Conservation (phyloP, 2,888 invertebrate species). For the Pollenia amentaria region DNA sequence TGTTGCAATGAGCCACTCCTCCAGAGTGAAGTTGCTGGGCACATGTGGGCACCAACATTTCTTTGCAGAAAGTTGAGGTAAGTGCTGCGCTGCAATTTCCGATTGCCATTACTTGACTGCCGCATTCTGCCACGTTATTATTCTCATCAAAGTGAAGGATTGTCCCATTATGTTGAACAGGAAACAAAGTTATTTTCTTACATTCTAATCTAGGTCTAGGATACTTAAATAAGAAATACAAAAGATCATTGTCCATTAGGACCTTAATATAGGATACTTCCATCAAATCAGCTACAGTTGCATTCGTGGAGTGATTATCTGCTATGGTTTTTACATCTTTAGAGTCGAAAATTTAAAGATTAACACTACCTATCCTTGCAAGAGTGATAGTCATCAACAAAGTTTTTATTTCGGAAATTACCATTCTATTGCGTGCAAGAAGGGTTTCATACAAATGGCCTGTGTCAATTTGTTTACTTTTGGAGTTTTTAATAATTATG, state of each 20-base stretch:
- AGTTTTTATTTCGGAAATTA: too few relatives aligned
- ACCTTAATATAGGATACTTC: too few relatives aligned
- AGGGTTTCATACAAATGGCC: too few relatives aligned
- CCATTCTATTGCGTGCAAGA: too few relatives aligned
- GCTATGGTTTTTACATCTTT: slow-evolving; percentile 62
- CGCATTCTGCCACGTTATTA: slow-evolving; percentile 67
- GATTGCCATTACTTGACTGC: slow-evolving; percentile 30
- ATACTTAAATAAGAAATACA: too few relatives aligned
- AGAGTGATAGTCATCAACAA: slow-evolving; percentile 50
- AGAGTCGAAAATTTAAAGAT: slow-evolving; percentile 62
- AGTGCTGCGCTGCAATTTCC: background rate
- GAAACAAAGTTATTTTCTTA: slow-evolving; percentile 56
- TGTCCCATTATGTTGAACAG: slow-evolving; percentile 65
- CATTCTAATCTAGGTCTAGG: slow-evolving; percentile 45
- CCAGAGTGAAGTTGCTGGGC: slow-evolving; percentile 72
- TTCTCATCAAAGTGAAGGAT: slow-evolving; percentile 62
- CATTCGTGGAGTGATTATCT: slow-evolving; percentile 28
- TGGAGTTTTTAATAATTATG: too few relatives aligned
- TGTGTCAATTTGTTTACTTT: too few relatives aligned
- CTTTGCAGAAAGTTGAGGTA: slow-evolving; percentile 56
- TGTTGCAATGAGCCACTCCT: too few relatives aligned
- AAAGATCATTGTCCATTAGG: too few relatives aligned
- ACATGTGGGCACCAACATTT: slow-evolving; percentile 56
- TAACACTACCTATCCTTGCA: slow-evolving; percentile 57
- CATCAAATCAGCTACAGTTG: slow-evolving; percentile 8